A percentile compares a stretch with the other conserved stretches of the same genome.
These are phyloP conservation scores for Colostygia pectinataria DNA, from an alignment of 2,888 invertebrate species.

Conservation along the genomic window DNA sequence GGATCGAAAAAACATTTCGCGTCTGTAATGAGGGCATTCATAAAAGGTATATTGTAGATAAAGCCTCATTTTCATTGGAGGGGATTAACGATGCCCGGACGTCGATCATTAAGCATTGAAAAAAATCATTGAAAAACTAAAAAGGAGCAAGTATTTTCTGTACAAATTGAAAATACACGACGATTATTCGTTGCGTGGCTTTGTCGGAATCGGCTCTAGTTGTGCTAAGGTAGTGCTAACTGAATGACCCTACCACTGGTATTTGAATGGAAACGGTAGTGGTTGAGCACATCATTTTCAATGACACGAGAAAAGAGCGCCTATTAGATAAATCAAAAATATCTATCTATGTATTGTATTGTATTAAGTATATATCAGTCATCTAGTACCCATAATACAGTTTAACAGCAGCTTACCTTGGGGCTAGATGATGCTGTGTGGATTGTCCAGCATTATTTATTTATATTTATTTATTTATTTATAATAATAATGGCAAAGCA, in stretches of 20 bases:
- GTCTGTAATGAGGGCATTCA: conserved; percentile 36
- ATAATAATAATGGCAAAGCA: too few relatives aligned
- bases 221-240: conserved; percentile 34
- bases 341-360: too few relatives aligned
- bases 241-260: conserved; percentile 30
- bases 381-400: too few relatives aligned
- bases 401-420: too few relatives aligned
- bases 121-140: conserved; percentile 31
- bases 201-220: conserved; percentile 42
- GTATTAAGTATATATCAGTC: too few relatives aligned
- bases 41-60: conserved; percentile 34
- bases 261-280: too few relatives aligned
- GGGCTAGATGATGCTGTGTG: too few relatives aligned
- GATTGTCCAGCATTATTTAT: too few relatives aligned
- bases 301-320: too few relatives aligned
- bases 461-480: too few relatives aligned
- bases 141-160: conserved; percentile 32
- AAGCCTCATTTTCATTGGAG: conserved; percentile 25
- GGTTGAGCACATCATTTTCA: too few relatives aligned
- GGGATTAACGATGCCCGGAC: conserved; percentile 37
- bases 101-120: conserved; percentile 40
- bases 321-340: too few relatives aligned
- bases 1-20: conserved; percentile 31
- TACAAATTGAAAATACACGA: conserved; percentile 48
- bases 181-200: conserved; percentile 45